Evolutionary conservation across 2,113 vertebrate species (phyloP).

Genomic region (Rallus limicola): DNA sequence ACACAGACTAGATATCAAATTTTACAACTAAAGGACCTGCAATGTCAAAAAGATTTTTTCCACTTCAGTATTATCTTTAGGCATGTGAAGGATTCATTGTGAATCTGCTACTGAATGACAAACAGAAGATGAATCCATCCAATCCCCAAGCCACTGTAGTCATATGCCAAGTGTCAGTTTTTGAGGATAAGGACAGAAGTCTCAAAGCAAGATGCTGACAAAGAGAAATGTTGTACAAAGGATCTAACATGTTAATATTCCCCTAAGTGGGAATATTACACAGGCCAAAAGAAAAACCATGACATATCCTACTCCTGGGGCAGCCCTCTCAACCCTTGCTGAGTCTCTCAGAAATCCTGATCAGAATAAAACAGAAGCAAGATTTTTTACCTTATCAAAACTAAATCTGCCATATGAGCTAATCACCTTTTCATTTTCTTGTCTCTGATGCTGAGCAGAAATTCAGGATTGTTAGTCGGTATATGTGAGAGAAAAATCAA

Average conservation of each 20-base stretch:
- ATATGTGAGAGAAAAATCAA: background rate
- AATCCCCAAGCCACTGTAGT: conserved; percentile 10
- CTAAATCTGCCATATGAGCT: background rate
- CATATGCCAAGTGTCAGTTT: conserved; percentile 33
- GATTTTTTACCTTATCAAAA: background rate
- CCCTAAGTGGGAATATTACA: conserved; percentile 29
- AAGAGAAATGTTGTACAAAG: conserved; percentile 54
- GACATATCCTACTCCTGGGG: background rate
- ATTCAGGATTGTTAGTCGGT: background rate
- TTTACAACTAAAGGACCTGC: background rate
- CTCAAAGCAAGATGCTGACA: conserved; percentile 61
- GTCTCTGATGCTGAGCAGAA: background rate
- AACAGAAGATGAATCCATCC: conserved; percentile 36
- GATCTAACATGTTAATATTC: conserved; percentile 43
- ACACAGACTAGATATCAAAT: background rate
- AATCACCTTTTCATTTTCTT: background rate
- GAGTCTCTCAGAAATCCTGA: background rate
- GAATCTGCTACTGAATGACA: conserved; percentile 32
- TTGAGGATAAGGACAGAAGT: conserved; percentile 17
- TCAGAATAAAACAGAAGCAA: conserved; percentile 5
- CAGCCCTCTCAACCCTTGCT: background rate
- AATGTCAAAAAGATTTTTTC: background rate
- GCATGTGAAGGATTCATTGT: background rate
- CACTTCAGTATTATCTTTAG: background rate
- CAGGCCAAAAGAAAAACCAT: conserved; percentile 3